A percentile compares a stretch with the other conserved stretches of the same genome.
These are phyloP conservation scores for Myrmecobius fasciatus DNA, from an alignment of 2,113 vertebrate genomes.

Conservation along the genomic window DNA sequence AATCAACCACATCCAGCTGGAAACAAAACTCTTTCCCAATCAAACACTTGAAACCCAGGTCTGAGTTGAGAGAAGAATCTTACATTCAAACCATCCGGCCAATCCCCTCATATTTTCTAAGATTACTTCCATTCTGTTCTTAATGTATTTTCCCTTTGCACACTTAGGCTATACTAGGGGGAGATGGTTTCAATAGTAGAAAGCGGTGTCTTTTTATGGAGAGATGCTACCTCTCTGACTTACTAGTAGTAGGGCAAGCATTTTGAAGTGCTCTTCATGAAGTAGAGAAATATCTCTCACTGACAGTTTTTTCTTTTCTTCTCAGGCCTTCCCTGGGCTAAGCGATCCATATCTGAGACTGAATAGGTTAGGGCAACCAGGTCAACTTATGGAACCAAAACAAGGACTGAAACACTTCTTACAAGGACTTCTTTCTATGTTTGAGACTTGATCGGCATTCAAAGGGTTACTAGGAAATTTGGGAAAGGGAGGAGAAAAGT, in stretches of 20 bases:
- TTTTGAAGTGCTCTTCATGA: background rate
- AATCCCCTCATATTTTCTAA: background rate
- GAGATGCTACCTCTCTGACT: background rate
- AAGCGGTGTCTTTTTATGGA: background rate
- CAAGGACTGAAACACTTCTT: background rate
- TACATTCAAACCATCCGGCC: background rate
- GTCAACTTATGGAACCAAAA: background rate
- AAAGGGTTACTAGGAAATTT: conserved; percentile 25
- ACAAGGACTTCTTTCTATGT: background rate
- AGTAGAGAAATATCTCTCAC: background rate
- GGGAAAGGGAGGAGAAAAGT: conserved; percentile 19
- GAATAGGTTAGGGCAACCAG: background rate
- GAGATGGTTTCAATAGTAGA: conserved; percentile 3
- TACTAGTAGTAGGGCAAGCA: no score
- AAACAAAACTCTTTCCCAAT: conserved; percentile 44
- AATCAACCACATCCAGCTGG: conserved; percentile 29
- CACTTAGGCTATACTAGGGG: background rate
- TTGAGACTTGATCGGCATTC: background rate
- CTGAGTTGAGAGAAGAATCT: conserved; percentile 17
- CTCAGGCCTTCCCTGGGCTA: background rate
- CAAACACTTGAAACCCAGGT: conserved; percentile 11
- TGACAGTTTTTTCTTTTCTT: background rate
- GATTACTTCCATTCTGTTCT: conserved; percentile 14
- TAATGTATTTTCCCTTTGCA: background rate
- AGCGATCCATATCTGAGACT: background rate